Base-by-base conservation (phyloP, 2,888 invertebrate genomes). In the Ganaspis brasiliensis region DNA sequence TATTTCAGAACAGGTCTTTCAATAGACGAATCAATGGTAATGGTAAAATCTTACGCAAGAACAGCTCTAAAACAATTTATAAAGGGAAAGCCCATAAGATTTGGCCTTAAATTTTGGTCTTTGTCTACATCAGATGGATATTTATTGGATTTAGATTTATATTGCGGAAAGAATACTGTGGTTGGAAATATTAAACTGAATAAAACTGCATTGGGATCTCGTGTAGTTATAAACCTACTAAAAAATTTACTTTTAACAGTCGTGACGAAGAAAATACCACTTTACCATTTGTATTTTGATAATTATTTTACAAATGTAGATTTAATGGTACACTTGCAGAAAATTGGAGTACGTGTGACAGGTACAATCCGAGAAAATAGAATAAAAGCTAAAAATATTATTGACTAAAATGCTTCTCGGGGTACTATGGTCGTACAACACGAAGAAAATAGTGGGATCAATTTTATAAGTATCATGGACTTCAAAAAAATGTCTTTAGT, bases 61-160 rank as follows among this genome's bases (percentile, higher is more conserved):
- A 77, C 79, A 1, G 8, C 35, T 9, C 21, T 83, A 37, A 80
- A 81, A 63, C 79, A 82, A 63, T 82, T 79, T 52, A 80, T 82
- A 16, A 73, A 72, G 37, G 77, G 76, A 37, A 83, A 83, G 79
- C 79, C 82, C 14, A 74, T 70, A 52, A 72, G 79, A 74, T 82
- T 80, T 75, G 82, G 80, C 9, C n/a, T 82, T 2, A 82, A 81
- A 80, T 75, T 80, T 70, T 83, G 81, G 81, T 76, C 77, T 12
- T 14, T 81, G 0, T 81, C 78, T 74, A 79, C 77, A 19, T 56
- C 77, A 2, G 72, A 77, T 73, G 80, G 82, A 19, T 83, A 73
- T 63, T 31, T 81, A 40, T 76, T 82, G n/a, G 63, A 81, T 73
- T 71, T 78, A 0, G 82, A 82, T 75, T 59, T 80, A 52, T 83